Base-by-base conservation (phyloP, 2,888 invertebrate species). In the Mamestra brassicae region DNA sequence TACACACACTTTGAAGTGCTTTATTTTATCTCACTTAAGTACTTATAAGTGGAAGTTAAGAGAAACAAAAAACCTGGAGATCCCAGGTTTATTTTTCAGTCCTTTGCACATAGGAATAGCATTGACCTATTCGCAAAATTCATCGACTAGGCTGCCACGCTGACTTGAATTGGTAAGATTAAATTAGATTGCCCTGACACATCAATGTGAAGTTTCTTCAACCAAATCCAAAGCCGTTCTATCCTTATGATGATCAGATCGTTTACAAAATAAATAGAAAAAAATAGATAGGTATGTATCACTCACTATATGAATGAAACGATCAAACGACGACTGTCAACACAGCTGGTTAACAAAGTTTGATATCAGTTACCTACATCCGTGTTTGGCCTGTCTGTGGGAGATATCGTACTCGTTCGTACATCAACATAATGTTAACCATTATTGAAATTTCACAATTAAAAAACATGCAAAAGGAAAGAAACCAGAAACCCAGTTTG, bases 321-420 rank as follows among this genome's bases (percentile, higher is more conserved):
- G 42, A 81, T 81, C 55, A 66, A 81, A 66, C 71, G 42, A 62
- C 52, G 55, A 72, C 72, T 75, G 66, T 54, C 36, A 76, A 76
- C 82, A 72, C 82, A 82, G 82, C 81, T 79, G 79, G 69, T 79
- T 70, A 72, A 79, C 82, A 63, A 76, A 70, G 69, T 70, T 65
- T 64, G n/a, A 72, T 82, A 78, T 68, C 81, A 74, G 68, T 71
- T 72, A 70, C 71, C 58, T 67, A 81, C 82, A 81, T 81, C 82
- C 75, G 71, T 47, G 52, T 75, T 66, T 66, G 69, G 55, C 13
- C 64, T 65, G 60, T 70, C 60, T 76, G 72, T 76, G 17, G 63
- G 26, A 64, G 78, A 81, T 78, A 71, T 62, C 58, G 62, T 70
- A 66, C 13, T 3, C 42, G 52, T 54, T 3, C 42, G 52, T 54